Evolutionary conservation across 2,888 invertebrate genomes (phyloP).

Genomic region (Anarsia innoxiella): DNA sequence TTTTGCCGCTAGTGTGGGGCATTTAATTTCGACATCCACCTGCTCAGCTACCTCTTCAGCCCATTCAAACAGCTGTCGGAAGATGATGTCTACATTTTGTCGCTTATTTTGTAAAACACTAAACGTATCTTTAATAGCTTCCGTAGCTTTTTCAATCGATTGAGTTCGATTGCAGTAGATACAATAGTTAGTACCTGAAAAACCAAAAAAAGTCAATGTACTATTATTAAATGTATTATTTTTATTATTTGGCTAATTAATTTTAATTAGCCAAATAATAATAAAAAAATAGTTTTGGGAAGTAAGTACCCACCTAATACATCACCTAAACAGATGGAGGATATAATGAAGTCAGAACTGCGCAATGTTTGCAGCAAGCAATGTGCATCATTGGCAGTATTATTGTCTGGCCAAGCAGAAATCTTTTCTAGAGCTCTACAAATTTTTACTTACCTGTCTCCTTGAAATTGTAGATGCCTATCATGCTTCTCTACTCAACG

Average conservation of each 20-base stretch:
- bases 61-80: conserved; percentile 5
- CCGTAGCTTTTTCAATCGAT: conserved; percentile 15
- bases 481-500: conserved; percentile 17
- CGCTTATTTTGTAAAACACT: conserved; percentile 11
- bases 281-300: too few relatives aligned
- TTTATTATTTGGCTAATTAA: too few relatives aligned
- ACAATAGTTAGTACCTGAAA: conserved; percentile 9
- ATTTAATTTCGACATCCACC: not conserved
- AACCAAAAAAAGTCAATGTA: too few relatives aligned
- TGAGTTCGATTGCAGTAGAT: conserved; percentile 14
- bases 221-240: too few relatives aligned
- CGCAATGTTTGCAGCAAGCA: too few relatives aligned
- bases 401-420: too few relatives aligned
- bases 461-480: conserved; percentile 17
- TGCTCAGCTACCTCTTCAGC: not conserved
- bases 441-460: conserved; percentile 17
- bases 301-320: too few relatives aligned
- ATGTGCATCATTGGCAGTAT: too few relatives aligned
- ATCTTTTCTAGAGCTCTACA: conserved; percentile 16
- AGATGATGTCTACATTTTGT: conserved; percentile 12
- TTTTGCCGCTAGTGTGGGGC: conserved; percentile 9
- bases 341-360: too few relatives aligned
- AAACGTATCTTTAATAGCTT: conserved; percentile 5
- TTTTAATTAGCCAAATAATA: too few relatives aligned
- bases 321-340: too few relatives aligned